Conservation (phyloP, 1,140 invertebrate species). For the Mizuhopecten yessoensis region DNA sequence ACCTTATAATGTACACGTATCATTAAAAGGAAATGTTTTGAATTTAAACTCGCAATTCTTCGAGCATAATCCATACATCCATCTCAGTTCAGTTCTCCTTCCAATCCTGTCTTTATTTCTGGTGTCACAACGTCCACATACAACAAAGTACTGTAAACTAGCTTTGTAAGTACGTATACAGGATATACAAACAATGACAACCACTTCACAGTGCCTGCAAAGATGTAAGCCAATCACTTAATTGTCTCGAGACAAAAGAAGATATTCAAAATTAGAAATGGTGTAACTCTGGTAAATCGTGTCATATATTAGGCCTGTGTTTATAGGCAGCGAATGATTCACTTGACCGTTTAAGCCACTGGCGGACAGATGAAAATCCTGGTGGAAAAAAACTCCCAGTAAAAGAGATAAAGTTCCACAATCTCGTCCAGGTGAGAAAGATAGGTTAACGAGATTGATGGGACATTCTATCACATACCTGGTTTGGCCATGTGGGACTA, state of each 20-base stretch:
- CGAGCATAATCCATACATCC: not conserved
- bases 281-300: not conserved
- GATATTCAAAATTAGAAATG: not conserved
- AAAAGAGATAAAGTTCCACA: not conserved
- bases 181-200: not conserved
- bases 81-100: not conserved
- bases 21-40: not conserved
- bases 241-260: not conserved
- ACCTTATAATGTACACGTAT: not conserved
- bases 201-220: not conserved
- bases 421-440: not conserved
- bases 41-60: not conserved
- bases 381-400: not conserved
- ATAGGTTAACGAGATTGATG: slow-evolving; percentile 38
- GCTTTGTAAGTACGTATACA: not conserved
- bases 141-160: not conserved
- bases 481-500: not conserved
- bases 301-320: no score
- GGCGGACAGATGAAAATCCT: not conserved
- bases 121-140: not conserved
- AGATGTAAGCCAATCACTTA: not conserved
- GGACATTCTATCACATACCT: not conserved
- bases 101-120: not conserved
- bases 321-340: no score
- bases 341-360: not conserved